Evolutionary conservation across 2,888 invertebrate genomes (phyloP), one percentile per base, ranked within the genome.

Genomic region (Anorthoa munda): DNA sequence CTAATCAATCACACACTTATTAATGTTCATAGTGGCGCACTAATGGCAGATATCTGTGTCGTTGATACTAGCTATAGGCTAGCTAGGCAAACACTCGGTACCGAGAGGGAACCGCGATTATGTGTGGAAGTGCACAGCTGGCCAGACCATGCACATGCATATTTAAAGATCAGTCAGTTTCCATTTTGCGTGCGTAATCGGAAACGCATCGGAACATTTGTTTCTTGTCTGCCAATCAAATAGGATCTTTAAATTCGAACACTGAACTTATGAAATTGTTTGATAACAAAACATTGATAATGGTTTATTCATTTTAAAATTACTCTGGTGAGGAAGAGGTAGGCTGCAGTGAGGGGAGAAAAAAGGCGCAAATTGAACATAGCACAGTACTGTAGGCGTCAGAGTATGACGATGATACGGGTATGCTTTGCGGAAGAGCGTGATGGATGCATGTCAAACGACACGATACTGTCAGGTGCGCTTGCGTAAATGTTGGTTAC

Each of bases 131-230:
- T 90, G 86, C 86, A 88, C 90, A 92, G 88, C 88, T 90, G 89
- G 83, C 68, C 82, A 86, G 87, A 86, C 87, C 88, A 88, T 92
- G 91, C 90, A 88, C 93, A 95, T 95, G 88, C 93, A 95, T 95
- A 95, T 95, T 95, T 95, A 95, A 95, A 95, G 94, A 94, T 95
- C 93, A 91, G 93, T 94, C 93, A 91, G 94, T 95, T 95, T 95
- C 93, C 94, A 95, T 95, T 95, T 95, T 93, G 93, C 91, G 92
- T 93, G 91, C 93, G 94, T 94, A 95, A 95, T 95, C 95, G 94
- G 94, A 94, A 95, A 94, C 91, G 90, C 89, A 91, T 90, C 90
- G 88, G 89, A 89, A 89, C 88, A 79, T 85, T 87, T 75, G 81
- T 79, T 79, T 66, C 72, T 77, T 64, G 67, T 69, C 75, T 79